Conservation (phyloP, 2,888 invertebrate genomes). For the Andrena minutula region DNA sequence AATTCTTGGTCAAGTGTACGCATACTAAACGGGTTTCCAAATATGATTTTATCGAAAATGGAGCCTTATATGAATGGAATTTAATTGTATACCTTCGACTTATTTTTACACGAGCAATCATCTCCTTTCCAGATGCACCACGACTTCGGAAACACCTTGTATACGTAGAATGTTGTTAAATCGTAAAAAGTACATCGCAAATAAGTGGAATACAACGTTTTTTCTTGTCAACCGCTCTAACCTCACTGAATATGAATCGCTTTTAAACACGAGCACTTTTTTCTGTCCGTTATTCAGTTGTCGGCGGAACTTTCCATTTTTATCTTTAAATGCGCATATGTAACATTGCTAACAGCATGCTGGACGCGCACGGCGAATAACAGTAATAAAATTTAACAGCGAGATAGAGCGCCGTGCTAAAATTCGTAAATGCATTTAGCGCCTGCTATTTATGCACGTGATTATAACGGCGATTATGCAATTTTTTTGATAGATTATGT, state of each 20-base stretch:
- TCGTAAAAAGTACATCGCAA: too few relatives aligned
- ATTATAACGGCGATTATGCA: conserved; percentile 41
- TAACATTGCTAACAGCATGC: neutral
- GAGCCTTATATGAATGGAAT: too few relatives aligned
- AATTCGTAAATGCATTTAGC: conserved; percentile 46
- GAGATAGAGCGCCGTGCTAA: conserved; percentile 14
- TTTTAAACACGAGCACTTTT: conserved; percentile 8
- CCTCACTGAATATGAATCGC: conserved; percentile 18
- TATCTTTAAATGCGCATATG: conserved; percentile 14
- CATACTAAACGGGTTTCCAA: too few relatives aligned
- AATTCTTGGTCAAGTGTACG: too few relatives aligned
- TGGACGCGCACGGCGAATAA: neutral
- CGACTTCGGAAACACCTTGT: too few relatives aligned
- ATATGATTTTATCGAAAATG: too few relatives aligned
- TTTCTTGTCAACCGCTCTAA: conserved; percentile 6
- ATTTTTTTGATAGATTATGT: neutral
- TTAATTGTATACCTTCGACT: too few relatives aligned
- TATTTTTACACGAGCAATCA: too few relatives aligned
- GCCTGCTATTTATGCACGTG: conserved; percentile 35
- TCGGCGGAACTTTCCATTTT: conserved; percentile 33
- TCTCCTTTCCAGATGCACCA: too few relatives aligned
- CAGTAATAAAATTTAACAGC: conserved; percentile 36
- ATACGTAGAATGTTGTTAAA: too few relatives aligned
- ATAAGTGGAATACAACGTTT: neutral
- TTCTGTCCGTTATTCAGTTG: neutral